Evolutionary conservation across 2,888 invertebrate species (phyloP), one percentile per base, ranked within the genome.

Genomic region (Rhodophaea formosa): DNA sequence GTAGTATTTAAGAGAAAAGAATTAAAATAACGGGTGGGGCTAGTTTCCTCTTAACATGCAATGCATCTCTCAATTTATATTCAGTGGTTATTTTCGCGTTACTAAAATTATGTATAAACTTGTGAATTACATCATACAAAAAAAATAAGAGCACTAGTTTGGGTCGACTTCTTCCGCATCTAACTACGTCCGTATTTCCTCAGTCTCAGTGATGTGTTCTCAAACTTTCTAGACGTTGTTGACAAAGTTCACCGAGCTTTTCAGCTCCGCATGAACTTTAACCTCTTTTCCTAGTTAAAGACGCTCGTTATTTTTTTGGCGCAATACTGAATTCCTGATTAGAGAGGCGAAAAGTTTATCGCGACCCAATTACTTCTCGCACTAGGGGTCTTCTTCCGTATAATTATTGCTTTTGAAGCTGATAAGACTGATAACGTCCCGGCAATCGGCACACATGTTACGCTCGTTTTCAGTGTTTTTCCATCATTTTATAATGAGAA

Each of bases 401-500:
- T 17, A 46, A 23, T 46, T 12, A 12, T 12, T 46, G 17, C 12
- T 46, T 17, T 46, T 10, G 10, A 23, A 46, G n/a, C 39, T 12
- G 39, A 46, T 29, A 46, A 17, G 10, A n/a, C n/a, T n/a, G n/a
- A 46, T 29, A 44, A 44, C 15, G 15, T 15, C 15, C 7, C n/a
- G 14, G 12, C 12, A 8, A 23, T 46, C 23, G 1, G 23, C 46
- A 23, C 23, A 23, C 8, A 46, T 23, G 46, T 51, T 30, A 49
- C 47, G 30, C 8, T 49, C 15, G 35, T 51, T 51, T 51, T 51
- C 51, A 39, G 51, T 51, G 17, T 51, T 51, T 51, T 51, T 51
- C 51, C 51, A 17, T 17, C 23, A 10, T 23, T 17, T 46, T 17
- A n/a, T 35, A 35, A 51, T 51, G 16, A 14, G 46, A n/a, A 46